phyloP scores from a whole-genome alignment of 2,797 vertebrate species.

The Tachyglossus aculeatus region DNA sequence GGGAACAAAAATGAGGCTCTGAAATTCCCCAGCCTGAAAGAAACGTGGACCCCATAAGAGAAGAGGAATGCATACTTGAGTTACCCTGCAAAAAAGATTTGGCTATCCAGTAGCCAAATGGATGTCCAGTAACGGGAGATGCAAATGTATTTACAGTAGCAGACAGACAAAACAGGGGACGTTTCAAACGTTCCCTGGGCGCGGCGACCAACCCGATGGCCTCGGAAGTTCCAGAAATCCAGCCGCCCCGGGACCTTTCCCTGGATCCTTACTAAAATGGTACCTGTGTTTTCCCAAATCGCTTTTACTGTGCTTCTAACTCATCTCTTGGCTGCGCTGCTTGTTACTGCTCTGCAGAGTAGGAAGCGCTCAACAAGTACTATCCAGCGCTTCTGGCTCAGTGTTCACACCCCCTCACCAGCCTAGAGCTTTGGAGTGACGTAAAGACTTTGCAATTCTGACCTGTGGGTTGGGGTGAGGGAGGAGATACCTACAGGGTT shows the following conservation, averaged over 20 bases:
- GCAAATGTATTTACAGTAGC: conserved; percentile 52
- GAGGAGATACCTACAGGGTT: no score
- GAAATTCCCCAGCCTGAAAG: conserved; percentile 44
- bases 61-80: conserved; percentile 44
- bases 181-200: conserved; percentile 32
- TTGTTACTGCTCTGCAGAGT: conserved; percentile 28
- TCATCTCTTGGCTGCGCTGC: conserved; percentile 63
- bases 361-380: no score
- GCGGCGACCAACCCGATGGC: conserved; percentile 27
- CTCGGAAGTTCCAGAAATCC: conserved; percentile 29
- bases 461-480: no score
- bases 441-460: conserved; percentile 20
- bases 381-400: conserved; percentile 39
- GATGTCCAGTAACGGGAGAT: conserved; percentile 42
- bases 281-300: conserved; percentile 60
- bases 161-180: conserved; percentile 40
- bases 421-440: conserved; percentile 17
- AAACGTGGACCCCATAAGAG: conserved; percentile 48
- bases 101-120: conserved; percentile 57
- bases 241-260: conserved; percentile 39
- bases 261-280: conserved; percentile 33
- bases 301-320: conserved; percentile 70
- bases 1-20: conserved; percentile 8
- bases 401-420: conserved; percentile 2
- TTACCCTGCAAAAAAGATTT: conserved; percentile 33